A percentile compares a stretch with the other conserved stretches of the same genome.
These are phyloP conservation scores for Lordiphosa andalusiaca DNA, from an alignment of 2,888 invertebrate species.

Conservation along the genomic window DNA sequence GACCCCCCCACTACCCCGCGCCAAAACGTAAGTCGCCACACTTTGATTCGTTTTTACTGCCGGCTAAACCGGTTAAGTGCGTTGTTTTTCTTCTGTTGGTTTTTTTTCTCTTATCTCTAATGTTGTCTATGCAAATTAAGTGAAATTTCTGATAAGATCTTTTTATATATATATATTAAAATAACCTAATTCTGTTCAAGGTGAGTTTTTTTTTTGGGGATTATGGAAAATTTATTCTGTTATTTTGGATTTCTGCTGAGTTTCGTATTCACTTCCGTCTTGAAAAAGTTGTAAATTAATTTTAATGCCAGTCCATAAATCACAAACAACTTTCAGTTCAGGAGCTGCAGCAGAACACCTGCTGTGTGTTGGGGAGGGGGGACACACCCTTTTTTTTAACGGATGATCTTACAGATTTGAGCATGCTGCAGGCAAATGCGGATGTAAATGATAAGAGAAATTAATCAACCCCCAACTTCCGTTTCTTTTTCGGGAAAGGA, in stretches of 20 bases:
- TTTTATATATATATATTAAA: too few relatives aligned
- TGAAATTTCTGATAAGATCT: neutral
- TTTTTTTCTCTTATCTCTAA: constrained; percentile 1
- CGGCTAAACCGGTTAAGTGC: constrained; percentile 47
- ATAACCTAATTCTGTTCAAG: too few relatives aligned
- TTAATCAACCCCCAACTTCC: constrained; percentile 1
- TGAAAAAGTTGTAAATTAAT: constrained; percentile 11
- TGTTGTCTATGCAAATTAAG: constrained; percentile 6
- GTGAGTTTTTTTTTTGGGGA: too few relatives aligned
- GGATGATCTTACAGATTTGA: constrained; percentile 1
- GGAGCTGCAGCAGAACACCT: constrained; percentile 8
- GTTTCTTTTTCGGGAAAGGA: neutral
- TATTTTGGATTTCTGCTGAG: neutral
- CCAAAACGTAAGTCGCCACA: neutral
- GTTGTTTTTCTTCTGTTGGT: constrained; percentile 10
- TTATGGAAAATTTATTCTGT: neutral
- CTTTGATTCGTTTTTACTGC: neutral
- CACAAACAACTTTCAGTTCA: constrained; percentile 15
- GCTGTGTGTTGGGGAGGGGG: neutral
- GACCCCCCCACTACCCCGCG: neutral
- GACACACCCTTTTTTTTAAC: constrained; percentile 5
- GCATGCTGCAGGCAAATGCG: neutral
- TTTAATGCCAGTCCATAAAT: constrained; percentile 7
- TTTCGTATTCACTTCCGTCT: constrained; percentile 8
- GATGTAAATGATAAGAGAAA: constrained; percentile 1